Evolutionary conservation across 2,888 invertebrate genomes (phyloP).

Genomic region (Colostygia pectinataria): DNA sequence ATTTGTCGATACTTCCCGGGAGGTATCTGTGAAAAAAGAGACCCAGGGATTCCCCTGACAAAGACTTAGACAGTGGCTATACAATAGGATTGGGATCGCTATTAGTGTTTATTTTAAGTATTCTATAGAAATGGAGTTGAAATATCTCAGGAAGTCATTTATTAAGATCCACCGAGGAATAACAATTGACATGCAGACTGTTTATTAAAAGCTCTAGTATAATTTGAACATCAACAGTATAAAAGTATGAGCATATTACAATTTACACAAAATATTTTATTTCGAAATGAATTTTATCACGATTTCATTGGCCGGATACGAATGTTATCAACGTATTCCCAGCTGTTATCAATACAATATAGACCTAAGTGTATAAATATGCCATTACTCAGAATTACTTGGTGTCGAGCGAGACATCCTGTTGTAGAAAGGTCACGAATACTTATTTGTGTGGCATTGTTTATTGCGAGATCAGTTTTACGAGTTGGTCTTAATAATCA

Average conservation of each 20-base stretch:
- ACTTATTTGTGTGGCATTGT: conserved; percentile 2
- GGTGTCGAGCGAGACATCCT: conserved; percentile 29
- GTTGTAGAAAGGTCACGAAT: conserved; percentile 18
- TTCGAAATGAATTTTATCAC: conserved; percentile 54
- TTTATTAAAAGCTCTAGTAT: background rate
- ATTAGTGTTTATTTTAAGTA: conserved; percentile 27
- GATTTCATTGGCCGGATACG: conserved; percentile 61
- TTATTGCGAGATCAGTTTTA: conserved; percentile 15
- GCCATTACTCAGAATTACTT: conserved; percentile 31
- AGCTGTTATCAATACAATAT: conserved; percentile 56
- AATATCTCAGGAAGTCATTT: conserved; percentile 20
- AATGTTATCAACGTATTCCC: conserved; percentile 62
- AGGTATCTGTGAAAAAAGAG: conserved; percentile 40
- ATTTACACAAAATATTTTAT: background rate
- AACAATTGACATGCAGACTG: background rate
- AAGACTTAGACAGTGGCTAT: conserved; percentile 49
- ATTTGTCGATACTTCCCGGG: conserved; percentile 50
- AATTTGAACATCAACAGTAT: too few species aligned
- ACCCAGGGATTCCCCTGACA: conserved; percentile 36
- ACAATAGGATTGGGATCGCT: conserved; percentile 35
- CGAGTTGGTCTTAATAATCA: conserved; percentile 20
- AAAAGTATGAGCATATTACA: too few species aligned
- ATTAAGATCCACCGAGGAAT: conserved; percentile 14
- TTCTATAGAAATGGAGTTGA: conserved; percentile 23
- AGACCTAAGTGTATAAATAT: conserved; percentile 47